Percentiles rank a stretch among this genome's conserved stretches.
Conservation (phyloP, 2,888 invertebrate genomes). For the Platynereis dumerilii region DNA sequence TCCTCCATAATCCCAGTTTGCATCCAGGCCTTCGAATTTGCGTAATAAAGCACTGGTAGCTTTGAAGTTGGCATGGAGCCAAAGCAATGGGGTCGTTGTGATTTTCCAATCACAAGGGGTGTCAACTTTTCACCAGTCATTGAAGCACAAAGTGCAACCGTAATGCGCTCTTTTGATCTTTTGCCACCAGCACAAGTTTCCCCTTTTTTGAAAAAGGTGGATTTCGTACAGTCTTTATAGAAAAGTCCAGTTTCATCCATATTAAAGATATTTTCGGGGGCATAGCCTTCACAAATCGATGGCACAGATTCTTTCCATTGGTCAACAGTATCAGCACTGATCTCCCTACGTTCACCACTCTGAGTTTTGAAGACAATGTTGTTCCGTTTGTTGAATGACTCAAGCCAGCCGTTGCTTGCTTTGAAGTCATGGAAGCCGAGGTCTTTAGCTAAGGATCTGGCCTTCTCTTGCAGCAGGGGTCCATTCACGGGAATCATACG, state of each 20-base stretch:
- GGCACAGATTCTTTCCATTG: slow-evolving; percentile 25
- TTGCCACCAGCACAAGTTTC: slow-evolving; percentile 8
- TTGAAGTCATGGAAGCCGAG: slow-evolving; percentile 28
- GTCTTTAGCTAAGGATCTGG: slow-evolving; percentile 9
- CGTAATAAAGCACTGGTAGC: slow-evolving; percentile 16
- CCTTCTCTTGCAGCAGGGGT: slow-evolving; percentile 5
- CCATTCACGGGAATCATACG: slow-evolving; percentile 1
- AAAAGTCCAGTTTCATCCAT: slow-evolving; percentile 42
- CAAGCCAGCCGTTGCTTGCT: slow-evolving; percentile 42
- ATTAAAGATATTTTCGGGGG: slow-evolving; percentile 35
- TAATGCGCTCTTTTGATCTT: too few species aligned
- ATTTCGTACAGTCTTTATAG: slow-evolving; percentile 33
- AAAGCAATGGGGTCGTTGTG: slow-evolving; percentile 27
- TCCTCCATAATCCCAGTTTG: slow-evolving; percentile 31
- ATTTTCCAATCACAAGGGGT: slow-evolving; percentile 34
- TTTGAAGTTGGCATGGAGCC: slow-evolving; percentile 29
- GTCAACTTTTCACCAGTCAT: slow-evolving; percentile 21
- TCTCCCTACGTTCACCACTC: slow-evolving; percentile 35
- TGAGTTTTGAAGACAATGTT: slow-evolving; percentile 25
- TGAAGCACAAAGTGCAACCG: too few species aligned
- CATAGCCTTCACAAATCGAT: slow-evolving; percentile 21
- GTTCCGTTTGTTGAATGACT: slow-evolving; percentile 34
- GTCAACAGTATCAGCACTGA: slow-evolving; percentile 20
- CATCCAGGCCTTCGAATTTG: slow-evolving; percentile 39
- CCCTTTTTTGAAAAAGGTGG: slow-evolving; percentile 33